phyloP scores from a whole-genome alignment of 2,113 vertebrate genomes.

The Gavialis gangeticus region DNA sequence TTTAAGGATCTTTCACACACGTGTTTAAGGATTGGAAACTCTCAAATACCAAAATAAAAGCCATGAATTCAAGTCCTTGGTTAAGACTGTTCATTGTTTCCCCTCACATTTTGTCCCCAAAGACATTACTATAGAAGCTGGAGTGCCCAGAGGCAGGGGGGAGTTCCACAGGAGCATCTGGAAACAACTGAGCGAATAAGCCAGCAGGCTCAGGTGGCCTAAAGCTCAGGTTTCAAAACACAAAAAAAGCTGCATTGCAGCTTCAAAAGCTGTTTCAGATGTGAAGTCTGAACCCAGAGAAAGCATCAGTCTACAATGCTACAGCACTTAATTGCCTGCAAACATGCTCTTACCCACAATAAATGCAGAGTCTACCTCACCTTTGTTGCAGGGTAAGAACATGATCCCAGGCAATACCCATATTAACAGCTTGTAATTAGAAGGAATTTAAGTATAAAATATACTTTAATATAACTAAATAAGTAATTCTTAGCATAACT shows the following conservation, averaged over 20 bases:
- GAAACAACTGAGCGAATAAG: not conserved
- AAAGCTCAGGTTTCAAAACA: not conserved
- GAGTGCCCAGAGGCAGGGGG: not conserved
- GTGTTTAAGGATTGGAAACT: not conserved
- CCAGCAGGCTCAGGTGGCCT: not conserved
- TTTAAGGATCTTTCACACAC: too few relatives aligned
- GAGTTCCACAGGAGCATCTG: not conserved
- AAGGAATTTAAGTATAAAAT: not conserved
- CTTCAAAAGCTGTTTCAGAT: not conserved
- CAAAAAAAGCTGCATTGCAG: not conserved
- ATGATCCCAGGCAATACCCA: too few relatives aligned
- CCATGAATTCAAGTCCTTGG: not conserved
- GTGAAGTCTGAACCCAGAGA: not conserved
- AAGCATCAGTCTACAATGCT: too few relatives aligned
- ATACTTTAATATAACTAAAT: not conserved
- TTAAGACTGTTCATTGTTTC: not conserved
- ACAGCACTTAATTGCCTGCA: too few relatives aligned
- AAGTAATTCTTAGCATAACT: too few relatives aligned
- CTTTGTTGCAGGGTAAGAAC: too few relatives aligned
- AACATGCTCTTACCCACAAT: too few relatives aligned
- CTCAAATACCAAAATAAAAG: not conserved
- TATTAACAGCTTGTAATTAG: not conserved
- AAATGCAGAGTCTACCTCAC: too few relatives aligned
- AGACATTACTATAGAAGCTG: not conserved
- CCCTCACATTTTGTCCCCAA: not conserved